Evolutionary conservation across 2,888 invertebrate genomes (phyloP), one percentile per base, ranked within the genome.

Genomic region (Falcaria lacertinaria): DNA sequence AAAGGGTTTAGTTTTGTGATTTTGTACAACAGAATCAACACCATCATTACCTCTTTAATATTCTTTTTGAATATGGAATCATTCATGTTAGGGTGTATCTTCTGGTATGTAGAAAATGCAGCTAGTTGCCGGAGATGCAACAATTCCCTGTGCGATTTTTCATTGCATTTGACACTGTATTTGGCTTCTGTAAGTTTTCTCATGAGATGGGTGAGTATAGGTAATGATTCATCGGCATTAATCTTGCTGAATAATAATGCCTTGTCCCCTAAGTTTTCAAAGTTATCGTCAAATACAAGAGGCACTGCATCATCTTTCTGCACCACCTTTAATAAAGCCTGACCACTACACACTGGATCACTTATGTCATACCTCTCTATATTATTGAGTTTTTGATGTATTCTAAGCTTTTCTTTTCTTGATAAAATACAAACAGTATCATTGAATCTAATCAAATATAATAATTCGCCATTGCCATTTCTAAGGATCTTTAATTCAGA

Each of bases 211-310:
- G 52, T 69, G 2, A 77, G 36, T 8, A 80, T 48, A 1, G 79
- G 73, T 2, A 63, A 41, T 0, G 61, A 54, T 8, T 74, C 70
- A 15, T 69, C 60, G n/a, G 48, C 47, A 7, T 60, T 22, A 25
- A 47, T 36, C 6, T 45, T 46, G 11, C 35, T 42, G 3, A 52
- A 34, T 2, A 48, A 28, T 15, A 50, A 39, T 0, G 58, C 47
- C 46, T 50, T 47, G 2, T 66, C 65, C 14, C 59, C 62, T 7
- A 72, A 45, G 15, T 54, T 61, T 25, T 73, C 52, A 44, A 82
- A 81, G 44, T 80, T 71, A n/a, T 80, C 75, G 64, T 87, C 80
- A 57, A 79, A 79, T n/a, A 70, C 49, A 5, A 84, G 42, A 8
- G 86, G 83, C 1, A 80, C 66, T 1, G 77, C 78, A 52, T 85